Conservation (phyloP, 2,113 vertebrate species). For the Bettongia penicillata region DNA sequence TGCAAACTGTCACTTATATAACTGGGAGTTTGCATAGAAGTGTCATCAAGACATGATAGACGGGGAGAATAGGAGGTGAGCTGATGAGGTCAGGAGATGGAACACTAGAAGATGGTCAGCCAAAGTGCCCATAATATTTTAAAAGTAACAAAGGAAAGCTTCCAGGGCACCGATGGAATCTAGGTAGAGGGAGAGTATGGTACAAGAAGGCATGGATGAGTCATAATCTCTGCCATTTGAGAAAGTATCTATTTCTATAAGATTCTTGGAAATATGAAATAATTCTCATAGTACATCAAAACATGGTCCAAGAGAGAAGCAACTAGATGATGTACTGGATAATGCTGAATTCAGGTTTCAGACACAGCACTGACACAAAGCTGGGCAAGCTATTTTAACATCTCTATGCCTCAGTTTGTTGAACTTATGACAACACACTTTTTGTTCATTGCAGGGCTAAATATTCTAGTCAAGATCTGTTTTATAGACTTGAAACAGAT, state of each 20-base stretch:
- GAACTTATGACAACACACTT: neutral
- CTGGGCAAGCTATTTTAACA: neutral
- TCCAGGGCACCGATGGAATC: neutral
- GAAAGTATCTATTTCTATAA: neutral
- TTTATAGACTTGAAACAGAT: neutral
- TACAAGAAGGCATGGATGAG: neutral
- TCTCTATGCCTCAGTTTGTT: neutral
- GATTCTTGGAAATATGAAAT: neutral
- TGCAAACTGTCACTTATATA: neutral
- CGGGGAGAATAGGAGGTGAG: neutral
- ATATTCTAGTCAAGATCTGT: neutral
- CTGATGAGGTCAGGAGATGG: neutral
- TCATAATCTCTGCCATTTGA: neutral
- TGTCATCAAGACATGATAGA: neutral
- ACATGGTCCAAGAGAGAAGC: neutral
- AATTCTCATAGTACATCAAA: neutral
- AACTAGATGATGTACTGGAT: neutral
- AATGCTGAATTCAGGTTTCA: neutral
- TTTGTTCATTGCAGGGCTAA: neutral
- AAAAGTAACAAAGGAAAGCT: neutral
- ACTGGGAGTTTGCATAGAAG: neutral
- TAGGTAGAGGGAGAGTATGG: neutral
- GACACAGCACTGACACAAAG: neutral
- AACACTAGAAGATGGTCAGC: neutral
- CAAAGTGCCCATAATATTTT: neutral